Evolutionary conservation across 1,140 invertebrate genomes (phyloP).

Genomic region (Apocrypta bakeri): DNA sequence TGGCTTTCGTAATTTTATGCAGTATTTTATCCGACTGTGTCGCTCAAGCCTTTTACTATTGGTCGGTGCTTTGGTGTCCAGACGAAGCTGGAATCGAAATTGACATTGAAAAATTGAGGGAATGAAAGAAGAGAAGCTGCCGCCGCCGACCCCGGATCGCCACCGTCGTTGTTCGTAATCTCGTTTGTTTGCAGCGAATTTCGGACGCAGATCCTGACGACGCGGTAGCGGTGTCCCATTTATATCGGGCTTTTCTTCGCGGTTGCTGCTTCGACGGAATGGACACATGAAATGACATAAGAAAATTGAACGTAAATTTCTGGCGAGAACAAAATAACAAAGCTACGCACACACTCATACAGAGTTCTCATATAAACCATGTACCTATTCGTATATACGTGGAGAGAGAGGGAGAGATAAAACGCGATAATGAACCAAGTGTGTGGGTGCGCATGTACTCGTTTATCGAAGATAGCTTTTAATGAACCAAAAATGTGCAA

Average conservation of each 20-base stretch:
- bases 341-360: too few relatives aligned
- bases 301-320: conserved; percentile 36
- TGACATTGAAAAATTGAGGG: conserved; percentile 51
- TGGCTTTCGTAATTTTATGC: conserved; percentile 29
- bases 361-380: too few relatives aligned
- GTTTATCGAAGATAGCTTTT: too few relatives aligned
- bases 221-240: not conserved
- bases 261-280: not conserved
- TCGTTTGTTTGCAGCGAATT: conserved; percentile 38
- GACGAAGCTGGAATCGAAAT: conserved; percentile 30
- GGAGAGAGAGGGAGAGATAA: too few relatives aligned
- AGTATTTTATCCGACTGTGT: conserved; percentile 27
- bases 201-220: not conserved
- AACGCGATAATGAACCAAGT: too few relatives aligned
- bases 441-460: too few relatives aligned
- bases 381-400: too few relatives aligned
- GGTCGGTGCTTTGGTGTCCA: not conserved
- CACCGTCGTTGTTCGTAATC: conserved; percentile 23
- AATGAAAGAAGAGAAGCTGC: not conserved
- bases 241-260: not conserved
- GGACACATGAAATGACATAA: conserved; percentile 30
- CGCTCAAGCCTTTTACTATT: not conserved
- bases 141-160: too few relatives aligned
- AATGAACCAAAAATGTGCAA: too few relatives aligned
- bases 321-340: not conserved